A percentile compares a stretch with the other conserved stretches of the same genome.
phyloP scores from a whole-genome alignment of 2,113 vertebrate species.

The Saccopteryx leptura region DNA sequence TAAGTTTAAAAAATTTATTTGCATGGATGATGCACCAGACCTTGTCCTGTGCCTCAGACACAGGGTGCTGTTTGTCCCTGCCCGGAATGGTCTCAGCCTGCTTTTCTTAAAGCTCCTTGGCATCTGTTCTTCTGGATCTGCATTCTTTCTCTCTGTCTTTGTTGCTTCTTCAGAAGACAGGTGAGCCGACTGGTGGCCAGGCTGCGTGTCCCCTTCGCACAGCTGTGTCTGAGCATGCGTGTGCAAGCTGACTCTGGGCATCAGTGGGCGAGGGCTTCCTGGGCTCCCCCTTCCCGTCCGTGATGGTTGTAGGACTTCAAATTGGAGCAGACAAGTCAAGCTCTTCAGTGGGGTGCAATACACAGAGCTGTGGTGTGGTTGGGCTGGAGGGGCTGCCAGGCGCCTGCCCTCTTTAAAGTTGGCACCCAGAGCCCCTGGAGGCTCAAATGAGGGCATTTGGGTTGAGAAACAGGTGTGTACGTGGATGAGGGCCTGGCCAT shows the following conservation, averaged over 20 bases:
- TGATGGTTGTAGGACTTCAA: background rate
- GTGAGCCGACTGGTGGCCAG: background rate
- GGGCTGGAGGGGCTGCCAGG: background rate
- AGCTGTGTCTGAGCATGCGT: rapidly evolving
- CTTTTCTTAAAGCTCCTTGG: background rate
- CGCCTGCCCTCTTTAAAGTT: background rate
- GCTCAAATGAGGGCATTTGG: rapidly evolving
- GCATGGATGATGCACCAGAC: rapidly evolving
- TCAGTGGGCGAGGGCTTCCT: background rate
- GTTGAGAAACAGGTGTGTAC: no score
- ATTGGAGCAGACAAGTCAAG: background rate
- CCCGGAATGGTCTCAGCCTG: background rate
- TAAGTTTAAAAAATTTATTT: background rate
- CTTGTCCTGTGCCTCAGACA: background rate
- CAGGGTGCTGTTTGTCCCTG: background rate
- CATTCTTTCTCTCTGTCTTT: background rate
- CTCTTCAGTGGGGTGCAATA: background rate
- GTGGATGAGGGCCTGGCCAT: rapidly evolving
- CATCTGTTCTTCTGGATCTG: background rate
- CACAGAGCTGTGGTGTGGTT: background rate
- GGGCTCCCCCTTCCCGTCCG: background rate
- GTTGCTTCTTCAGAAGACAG: background rate
- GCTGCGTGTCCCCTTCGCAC: rapidly evolving
- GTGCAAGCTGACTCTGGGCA: background rate
- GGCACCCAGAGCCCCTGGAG: background rate